Base-by-base conservation (phyloP, 1,140 invertebrate species). In the Stenopsyche tienmushanensis region DNA sequence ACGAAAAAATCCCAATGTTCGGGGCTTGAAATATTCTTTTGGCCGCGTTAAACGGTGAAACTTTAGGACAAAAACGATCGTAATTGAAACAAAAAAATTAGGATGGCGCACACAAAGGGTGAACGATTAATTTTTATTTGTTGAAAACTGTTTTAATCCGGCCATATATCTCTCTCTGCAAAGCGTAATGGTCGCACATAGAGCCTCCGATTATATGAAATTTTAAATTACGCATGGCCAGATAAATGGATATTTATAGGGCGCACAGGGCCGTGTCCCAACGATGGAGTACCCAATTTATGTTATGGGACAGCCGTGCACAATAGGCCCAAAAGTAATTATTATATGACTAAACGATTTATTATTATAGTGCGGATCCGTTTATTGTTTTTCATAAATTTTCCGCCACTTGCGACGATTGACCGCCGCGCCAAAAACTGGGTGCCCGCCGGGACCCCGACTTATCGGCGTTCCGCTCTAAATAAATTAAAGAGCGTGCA, bases 161-260 rank as follows among this genome's bases (percentile, higher is more conserved):
- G 44, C 24, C 57, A 41, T 45, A 59, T 59, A 59, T 59, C 45
- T 24, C 23, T 15, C 13, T 23, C 2, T 17, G 17, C 13, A 21
- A 34, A 18, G 41, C 20, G 25, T 39, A 34, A 25, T 5, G 7
- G 18, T 25, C 9, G 49, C 18, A n/a, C n/a, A n/a, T n/a, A n/a
- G n/a, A n/a, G n/a, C 18, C 17, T 20, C 24, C 53, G 34, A 57
- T 57, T 57, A 57, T 57, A 39, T 26, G 53, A 62, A 62, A 47
- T 62, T 62, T 62, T 62, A 62, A 50, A 62, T 50, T 62, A 29
- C 59, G 47, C 45, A 20, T 24, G 44, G 18, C 44, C 39, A 5
- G 29, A 62, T 44, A 62, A 62, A 62, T 62, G 59, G 44, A 62
- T 62, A 62, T 62, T 62, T 62, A 62, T 62, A 62, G 59, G 44